phyloP scores from a whole-genome alignment of 2,888 invertebrate genomes.

The Chloroclystis v-ata region DNA sequence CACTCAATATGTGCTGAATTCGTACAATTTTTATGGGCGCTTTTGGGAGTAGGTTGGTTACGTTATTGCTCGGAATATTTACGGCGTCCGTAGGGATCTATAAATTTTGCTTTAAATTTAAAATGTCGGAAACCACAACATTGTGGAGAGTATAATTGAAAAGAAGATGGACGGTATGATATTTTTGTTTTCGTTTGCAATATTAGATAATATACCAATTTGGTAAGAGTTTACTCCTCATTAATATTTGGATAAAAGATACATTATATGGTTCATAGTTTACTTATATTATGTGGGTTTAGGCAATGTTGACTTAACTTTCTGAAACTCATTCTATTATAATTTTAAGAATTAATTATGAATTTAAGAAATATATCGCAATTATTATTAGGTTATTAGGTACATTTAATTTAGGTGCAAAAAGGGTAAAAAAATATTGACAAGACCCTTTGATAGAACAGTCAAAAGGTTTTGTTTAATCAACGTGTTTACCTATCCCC shows the following conservation, averaged over 20 bases:
- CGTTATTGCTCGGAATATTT: slow-evolving; percentile 66
- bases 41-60: slow-evolving; percentile 56
- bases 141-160: slow-evolving; percentile 17
- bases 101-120: slow-evolving; percentile 55
- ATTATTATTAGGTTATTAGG: too few species aligned
- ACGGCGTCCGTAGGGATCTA: slow-evolving; percentile 54
- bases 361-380: too few species aligned
- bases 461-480: slow-evolving; percentile 38
- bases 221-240: not conserved
- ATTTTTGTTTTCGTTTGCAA: not conserved
- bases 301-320: too few species aligned
- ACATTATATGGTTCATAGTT: too few species aligned
- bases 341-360: too few species aligned
- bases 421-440: too few species aligned
- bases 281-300: too few species aligned
- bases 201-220: not conserved
- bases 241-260: too few species aligned
- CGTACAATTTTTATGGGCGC: slow-evolving; percentile 63
- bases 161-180: slow-evolving; percentile 1
- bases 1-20: slow-evolving; percentile 75
- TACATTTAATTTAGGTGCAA: too few species aligned
- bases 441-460: too few species aligned
- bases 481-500: slow-evolving; percentile 47
- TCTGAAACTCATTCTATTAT: too few species aligned
- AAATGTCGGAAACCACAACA: slow-evolving; percentile 37